Base-by-base conservation (phyloP, 2,113 vertebrate genomes). In the Pteropus alecto region DNA sequence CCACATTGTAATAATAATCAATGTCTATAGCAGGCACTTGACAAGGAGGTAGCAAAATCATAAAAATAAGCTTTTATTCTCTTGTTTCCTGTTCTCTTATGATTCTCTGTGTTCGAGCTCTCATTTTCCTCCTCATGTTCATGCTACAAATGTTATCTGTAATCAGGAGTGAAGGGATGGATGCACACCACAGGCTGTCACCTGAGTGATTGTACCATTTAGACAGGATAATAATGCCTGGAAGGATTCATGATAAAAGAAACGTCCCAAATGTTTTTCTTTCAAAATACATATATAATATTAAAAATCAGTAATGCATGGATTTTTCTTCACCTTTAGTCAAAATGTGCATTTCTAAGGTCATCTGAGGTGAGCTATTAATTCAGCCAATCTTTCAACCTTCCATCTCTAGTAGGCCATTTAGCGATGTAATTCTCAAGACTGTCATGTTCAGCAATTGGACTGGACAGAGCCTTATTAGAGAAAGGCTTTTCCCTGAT, bases 361-460 rank as follows among this genome's bases (percentile, higher is more conserved):
- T 97, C 83, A 84, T 74, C 12, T 89, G 58, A 91, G 94, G 91
- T 92, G 82, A 97, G 58, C 95, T 96, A 56, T 92, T 97, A 97
- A 97, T 97, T 97, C 94, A 96, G 85, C 78, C 88, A 87, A 24
- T 97, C 78, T 93, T 96, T 96, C 88, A 95, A 48, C 91, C 94
- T 96, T 97, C 97, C 87, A 89, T 94, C 70, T 61, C 86, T 65
- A 63, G 91, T 93, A 97, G 98, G 97, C 93, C 96, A 93, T 97
- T 97, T 93, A 88, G 93, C 78, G 9, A 97, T 91, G 82, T 94
- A 97, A 97, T 97, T 97, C 97, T 96, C 73, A 88, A 97, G 95
- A 97, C 83, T 97, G 97, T 96, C 96, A 93, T 96, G 96, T 97
- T 97, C 97, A 93, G 86, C 96, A 96, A 97, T 98, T 98, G 97